These are phyloP conservation scores for Colletes gigas DNA, from an alignment of 1,140 invertebrate species.

Conservation along the genomic window DNA sequence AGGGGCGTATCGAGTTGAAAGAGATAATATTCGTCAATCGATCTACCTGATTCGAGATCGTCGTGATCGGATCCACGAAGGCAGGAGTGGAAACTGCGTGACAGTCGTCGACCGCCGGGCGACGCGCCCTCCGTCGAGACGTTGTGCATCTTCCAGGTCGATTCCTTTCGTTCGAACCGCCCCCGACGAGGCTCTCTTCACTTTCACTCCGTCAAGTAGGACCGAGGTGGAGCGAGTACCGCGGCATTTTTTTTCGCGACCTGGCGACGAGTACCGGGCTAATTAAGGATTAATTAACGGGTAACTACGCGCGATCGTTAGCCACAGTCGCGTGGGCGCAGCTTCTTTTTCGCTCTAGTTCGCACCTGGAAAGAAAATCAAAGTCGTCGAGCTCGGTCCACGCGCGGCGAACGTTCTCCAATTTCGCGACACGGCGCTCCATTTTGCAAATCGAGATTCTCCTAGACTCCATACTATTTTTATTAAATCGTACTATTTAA, in stretches of 20 bases:
- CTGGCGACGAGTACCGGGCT: slow-evolving; percentile 55
- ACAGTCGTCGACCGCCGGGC: slow-evolving; percentile 84
- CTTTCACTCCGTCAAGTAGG: slow-evolving; percentile 34
- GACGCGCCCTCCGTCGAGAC: slow-evolving; percentile 82
- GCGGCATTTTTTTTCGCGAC: slow-evolving; percentile 15
- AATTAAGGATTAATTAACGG: slow-evolving; percentile 57
- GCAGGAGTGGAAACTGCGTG: slow-evolving; percentile 85
- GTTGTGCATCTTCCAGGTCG: slow-evolving; percentile 64
- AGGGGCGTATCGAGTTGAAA: no score
- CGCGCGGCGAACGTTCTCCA: slow-evolving; percentile 51
- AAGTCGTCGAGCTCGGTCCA: slow-evolving; percentile 35
- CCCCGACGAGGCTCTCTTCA: not conserved
- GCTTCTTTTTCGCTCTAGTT: slow-evolving; percentile 56
- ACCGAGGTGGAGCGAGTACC: slow-evolving; percentile 27
- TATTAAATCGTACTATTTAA: no score
- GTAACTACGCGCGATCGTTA: slow-evolving; percentile 30
- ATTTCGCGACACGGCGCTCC: slow-evolving; percentile 26
- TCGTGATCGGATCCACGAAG: slow-evolving; percentile 84
- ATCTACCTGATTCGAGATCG: slow-evolving; percentile 81
- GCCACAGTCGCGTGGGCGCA: not conserved
- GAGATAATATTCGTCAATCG: not conserved
- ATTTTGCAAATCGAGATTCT: not conserved
- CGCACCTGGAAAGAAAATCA: slow-evolving; percentile 63
- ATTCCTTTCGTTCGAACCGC: not conserved
- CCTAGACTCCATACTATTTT: no score